Evolutionary conservation across 2,113 vertebrate genomes (phyloP), one percentile per base, ranked within the genome.

Genomic region (Ochotona curzoniae): DNA sequence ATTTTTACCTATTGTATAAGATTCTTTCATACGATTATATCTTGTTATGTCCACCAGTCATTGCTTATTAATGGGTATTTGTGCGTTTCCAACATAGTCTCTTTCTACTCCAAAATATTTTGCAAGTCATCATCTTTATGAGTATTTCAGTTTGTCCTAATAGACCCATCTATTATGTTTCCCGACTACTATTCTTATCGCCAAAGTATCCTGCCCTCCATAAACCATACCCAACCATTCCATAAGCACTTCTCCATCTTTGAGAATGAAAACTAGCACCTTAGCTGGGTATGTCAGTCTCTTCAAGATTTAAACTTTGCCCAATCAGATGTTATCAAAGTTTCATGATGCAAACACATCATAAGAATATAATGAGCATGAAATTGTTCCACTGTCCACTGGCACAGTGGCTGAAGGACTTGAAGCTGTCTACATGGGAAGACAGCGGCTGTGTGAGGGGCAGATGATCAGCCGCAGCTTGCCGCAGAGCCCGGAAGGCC

Each of bases 81-180:
- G 61, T 47, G 14, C 63, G 71, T 85, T 83, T 32, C 64, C 35
- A 79, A 30, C 25, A 66, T 38, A 78, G 83, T 63, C 64, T 71
- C 63, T 79, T 79, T 83, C 51, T 82, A 4, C n/a, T 83, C 30
- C 64, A 84, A 82, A 75, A 83, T 78, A 78, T 51, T 76, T 75
- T 86, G n/a, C 51, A 71, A 81, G n/a, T 66, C 60, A 7, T 61
- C 81, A 44, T 73, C 49, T 84, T 61, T 76, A 35, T 15, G 6
- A 70, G 13, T 25, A 38, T 10, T 64, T 61, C 32, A 35, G 28
- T 61, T 44, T 86, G 23, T 81, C 32, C 15, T n/a, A 64, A 60
- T 21, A 18, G 8, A 85, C 61, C n/a, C 51, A 9, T 35, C 78
- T 63, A 35, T 26, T 66, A 14, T 25, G 7, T 32, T 86, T 82